phyloP scores from a whole-genome alignment of 2,888 invertebrate species.

The Lasius fuliginosus region DNA sequence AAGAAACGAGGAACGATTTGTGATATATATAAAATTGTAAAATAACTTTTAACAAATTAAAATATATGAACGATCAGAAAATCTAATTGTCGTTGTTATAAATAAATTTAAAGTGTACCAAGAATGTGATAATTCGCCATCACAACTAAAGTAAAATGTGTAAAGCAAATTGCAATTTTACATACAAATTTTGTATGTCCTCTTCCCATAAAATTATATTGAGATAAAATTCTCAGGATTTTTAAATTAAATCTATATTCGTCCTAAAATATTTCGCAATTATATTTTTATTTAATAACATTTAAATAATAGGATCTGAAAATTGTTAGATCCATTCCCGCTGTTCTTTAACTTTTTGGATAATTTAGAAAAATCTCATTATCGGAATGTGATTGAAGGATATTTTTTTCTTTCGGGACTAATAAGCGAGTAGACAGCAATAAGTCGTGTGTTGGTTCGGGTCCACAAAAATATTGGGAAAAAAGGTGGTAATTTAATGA shows the following conservation, averaged over 20 bases:
- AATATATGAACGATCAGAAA: neutral
- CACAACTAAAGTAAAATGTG: neutral
- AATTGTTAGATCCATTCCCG: neutral
- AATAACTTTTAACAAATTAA: neutral
- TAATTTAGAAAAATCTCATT: neutral
- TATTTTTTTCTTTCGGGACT: neutral
- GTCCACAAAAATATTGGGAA: neutral
- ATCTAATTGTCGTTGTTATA: neutral
- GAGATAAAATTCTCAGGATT: neutral
- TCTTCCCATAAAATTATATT: neutral
- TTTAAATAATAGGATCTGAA: conserved; percentile 17
- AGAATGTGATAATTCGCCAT: neutral
- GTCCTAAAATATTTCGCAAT: neutral
- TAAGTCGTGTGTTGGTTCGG: conserved; percentile 10
- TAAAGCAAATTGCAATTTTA: neutral
- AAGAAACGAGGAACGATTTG: neutral
- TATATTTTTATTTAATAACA: neutral
- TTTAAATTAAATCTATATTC: neutral
- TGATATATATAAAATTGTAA: neutral
- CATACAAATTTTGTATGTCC: neutral
- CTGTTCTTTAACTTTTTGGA: neutral
- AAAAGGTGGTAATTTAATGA: conserved; percentile 46
- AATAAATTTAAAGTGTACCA: neutral
- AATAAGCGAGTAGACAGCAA: neutral
- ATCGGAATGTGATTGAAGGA: neutral